phyloP scores from a whole-genome alignment of 2,113 vertebrate genomes.

The Bujurquina vittata region DNA sequence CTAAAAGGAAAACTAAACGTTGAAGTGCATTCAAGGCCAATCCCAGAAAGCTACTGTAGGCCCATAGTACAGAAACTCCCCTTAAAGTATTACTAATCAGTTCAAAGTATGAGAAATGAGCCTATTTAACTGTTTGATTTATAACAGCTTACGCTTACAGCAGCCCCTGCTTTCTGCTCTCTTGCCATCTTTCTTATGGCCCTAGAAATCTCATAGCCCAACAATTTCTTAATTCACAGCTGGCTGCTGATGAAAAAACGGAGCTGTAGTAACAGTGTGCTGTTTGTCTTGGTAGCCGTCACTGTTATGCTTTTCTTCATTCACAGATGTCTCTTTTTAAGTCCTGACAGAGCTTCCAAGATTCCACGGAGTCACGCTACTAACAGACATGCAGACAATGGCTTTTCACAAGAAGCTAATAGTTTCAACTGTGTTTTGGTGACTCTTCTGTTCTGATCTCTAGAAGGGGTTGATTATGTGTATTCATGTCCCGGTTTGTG shows the following conservation, averaged over 20 bases:
- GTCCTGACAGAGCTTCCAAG: constrained; percentile 37
- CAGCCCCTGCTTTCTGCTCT: neutral
- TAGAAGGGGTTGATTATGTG: neutral
- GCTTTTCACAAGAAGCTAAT: constrained; percentile 9
- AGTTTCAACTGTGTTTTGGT: constrained; percentile 12
- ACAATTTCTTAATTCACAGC: constrained; percentile 58
- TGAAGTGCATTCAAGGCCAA: neutral
- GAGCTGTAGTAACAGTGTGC: constrained; percentile 45
- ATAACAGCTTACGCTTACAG: neutral
- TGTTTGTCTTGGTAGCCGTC: constrained; percentile 70
- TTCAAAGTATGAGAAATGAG: neutral
- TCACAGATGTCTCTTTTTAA: constrained; percentile 71
- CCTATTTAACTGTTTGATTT: constrained; percentile 6
- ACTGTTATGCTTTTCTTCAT: constrained; percentile 48
- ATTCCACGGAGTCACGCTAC: constrained; percentile 43
- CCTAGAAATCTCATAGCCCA: constrained; percentile 29
- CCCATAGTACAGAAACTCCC: neutral
- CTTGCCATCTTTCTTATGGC: neutral
- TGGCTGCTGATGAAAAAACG: constrained; percentile 55
- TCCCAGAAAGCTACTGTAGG: neutral
- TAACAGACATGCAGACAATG: constrained; percentile 25
- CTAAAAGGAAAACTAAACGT: neutral
- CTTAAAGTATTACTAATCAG: neutral
- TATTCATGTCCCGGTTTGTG: neutral
- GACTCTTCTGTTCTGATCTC: neutral